A percentile compares a stretch with the other conserved stretches of the same genome.
Conservation (phyloP, 2,113 vertebrate genomes). For the Lota lota region DNA sequence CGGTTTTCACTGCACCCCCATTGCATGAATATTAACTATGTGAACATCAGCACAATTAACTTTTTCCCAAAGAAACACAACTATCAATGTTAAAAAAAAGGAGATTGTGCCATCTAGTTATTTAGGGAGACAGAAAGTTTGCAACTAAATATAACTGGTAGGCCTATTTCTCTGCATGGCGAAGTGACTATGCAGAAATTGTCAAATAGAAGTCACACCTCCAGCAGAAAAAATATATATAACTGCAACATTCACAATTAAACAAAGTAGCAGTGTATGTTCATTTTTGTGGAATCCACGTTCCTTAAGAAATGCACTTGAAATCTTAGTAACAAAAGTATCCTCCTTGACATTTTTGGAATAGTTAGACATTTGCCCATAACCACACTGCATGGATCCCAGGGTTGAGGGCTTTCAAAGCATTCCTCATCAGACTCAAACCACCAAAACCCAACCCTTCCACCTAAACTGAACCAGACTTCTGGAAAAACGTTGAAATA, state of each 20-base stretch:
- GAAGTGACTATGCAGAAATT: constrained; percentile 8
- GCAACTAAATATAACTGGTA: background rate
- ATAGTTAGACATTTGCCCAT: constrained; percentile 63
- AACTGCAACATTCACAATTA: background rate
- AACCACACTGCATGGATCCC: constrained; percentile 69
- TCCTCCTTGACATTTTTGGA: constrained; percentile 58
- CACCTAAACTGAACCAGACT: constrained; percentile 72
- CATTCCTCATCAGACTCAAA: constrained; percentile 57
- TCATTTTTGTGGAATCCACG: constrained; percentile 2
- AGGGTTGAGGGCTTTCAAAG: constrained; percentile 65
- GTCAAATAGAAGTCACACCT: constrained; percentile 17
- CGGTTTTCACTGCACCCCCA: constrained; percentile 33
- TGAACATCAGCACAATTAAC: constrained; percentile 46
- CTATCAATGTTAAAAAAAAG: constrained; percentile 6
- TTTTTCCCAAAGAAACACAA: constrained; percentile 27
- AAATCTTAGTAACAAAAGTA: constrained; percentile 40
- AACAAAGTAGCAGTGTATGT: background rate
- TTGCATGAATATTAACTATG: constrained; percentile 59
- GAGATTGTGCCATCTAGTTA: constrained; percentile 8
- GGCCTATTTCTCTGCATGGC: constrained; percentile 3
- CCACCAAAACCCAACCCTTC: constrained; percentile 70
- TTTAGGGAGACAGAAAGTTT: background rate
- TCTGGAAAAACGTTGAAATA: constrained; percentile 46
- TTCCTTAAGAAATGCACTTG: constrained; percentile 24
- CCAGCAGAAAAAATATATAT: constrained; percentile 13